Evolutionary conservation across 1,140 invertebrate genomes (phyloP).

Genomic region (Brachionus rubens): DNA sequence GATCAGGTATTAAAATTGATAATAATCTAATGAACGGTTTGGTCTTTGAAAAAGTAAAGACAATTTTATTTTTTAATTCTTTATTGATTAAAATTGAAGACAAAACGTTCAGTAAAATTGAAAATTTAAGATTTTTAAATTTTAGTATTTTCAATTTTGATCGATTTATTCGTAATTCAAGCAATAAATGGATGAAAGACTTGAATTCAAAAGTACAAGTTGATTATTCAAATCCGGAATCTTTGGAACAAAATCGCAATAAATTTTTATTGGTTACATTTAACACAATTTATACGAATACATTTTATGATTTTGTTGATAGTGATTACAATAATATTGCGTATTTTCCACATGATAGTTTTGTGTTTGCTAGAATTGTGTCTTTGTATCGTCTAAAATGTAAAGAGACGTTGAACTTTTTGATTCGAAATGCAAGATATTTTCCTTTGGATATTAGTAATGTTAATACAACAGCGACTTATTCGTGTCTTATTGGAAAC

Average conservation of each 20-base stretch:
- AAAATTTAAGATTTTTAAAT: conserved; percentile 4
- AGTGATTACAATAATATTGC: neutral
- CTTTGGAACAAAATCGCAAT: neutral
- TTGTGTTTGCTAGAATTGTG: neutral
- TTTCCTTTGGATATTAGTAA: neutral
- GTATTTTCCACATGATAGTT: conserved; percentile 1
- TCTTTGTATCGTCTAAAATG: neutral
- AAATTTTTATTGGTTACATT: conserved; percentile 5
- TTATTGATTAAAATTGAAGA: conserved; percentile 5
- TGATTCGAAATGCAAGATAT: neutral
- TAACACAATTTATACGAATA: neutral
- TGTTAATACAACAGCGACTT: conserved; percentile 17
- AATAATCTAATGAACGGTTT: conserved; percentile 8
- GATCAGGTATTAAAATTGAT: neutral
- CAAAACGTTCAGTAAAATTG: neutral
- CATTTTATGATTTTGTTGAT: conserved; percentile 2
- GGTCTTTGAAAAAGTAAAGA: conserved; percentile 4
- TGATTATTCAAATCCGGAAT: neutral
- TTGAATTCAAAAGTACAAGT: conserved; percentile 4
- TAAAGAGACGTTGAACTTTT: neutral
- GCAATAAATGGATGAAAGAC: conserved; percentile 21
- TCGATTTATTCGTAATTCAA: neutral
- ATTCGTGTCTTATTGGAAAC: neutral
- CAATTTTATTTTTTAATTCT: neutral
- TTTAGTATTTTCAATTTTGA: conserved; percentile 2